These are phyloP conservation scores for Uropetala carovei DNA, from an alignment of 2,888 invertebrate species.

Conservation along the genomic window DNA sequence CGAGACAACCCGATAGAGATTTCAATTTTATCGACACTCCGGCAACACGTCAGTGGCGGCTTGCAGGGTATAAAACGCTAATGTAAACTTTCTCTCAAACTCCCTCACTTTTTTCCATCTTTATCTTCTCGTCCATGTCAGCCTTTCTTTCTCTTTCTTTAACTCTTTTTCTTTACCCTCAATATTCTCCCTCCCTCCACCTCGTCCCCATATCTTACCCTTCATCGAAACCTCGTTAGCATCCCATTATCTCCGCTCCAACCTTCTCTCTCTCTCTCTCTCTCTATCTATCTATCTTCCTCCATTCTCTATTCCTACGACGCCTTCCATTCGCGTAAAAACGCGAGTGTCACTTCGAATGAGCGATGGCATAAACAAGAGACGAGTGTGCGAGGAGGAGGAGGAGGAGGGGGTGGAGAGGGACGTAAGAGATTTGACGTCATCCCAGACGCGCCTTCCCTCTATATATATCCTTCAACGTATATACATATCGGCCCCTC, in stretches of 20 bases:
- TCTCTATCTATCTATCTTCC: too few relatives aligned
- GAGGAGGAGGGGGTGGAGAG: too few relatives aligned
- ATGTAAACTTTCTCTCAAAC: too few relatives aligned
- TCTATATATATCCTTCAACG: not conserved
- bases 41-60: too few relatives aligned
- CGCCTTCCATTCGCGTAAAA: not conserved
- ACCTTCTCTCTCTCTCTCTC: not conserved
- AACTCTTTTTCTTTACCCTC: not conserved
- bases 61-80: too few relatives aligned
- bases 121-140: too few relatives aligned
- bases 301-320: not conserved
- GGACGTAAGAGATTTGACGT: not conserved
- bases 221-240: not conserved
- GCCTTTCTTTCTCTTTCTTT: too few relatives aligned
- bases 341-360: conserved; percentile 13
- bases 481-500: not conserved
- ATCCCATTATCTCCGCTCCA: not conserved
- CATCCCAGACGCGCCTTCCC: not conserved
- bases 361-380: conserved; percentile 19
- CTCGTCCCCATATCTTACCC: not conserved
- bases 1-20: too few relatives aligned
- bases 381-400: not conserved
- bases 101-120: too few relatives aligned
- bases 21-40: too few relatives aligned
- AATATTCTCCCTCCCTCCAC: not conserved